Base-by-base conservation (phyloP, 2,113 vertebrate species). In the Pelusios castaneus region DNA sequence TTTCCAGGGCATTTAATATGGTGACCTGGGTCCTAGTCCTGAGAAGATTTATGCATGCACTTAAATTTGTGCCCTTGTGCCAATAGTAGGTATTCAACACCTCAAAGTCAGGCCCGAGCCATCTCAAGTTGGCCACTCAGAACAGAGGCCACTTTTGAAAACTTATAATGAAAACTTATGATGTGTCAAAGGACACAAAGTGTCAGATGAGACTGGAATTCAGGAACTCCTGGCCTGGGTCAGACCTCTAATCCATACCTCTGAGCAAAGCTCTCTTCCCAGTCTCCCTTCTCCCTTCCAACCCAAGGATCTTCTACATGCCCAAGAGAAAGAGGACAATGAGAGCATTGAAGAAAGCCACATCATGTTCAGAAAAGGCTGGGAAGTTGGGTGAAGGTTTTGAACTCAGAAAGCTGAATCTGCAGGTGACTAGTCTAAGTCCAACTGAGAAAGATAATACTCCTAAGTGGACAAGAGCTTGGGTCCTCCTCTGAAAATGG, bases 371-470 rank as follows among this genome's bases (percentile, higher is more conserved):
- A 87, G 89, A 88, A 79, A 75, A 92, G 43, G 80, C 5, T 21
- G 93, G 70, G 60, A 67, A 67, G 14, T n/a, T 67, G 34, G 60
- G n/a, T n/a, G 34, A n/a, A 67, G 84, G 34, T 81, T 95, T 22
- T 93, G 85, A 93, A 85, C 25, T 81, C 86, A 63, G 80, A 92
- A 16, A 91, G 63, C 82, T 21, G 79, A 79, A 94, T 24, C 63
- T 31, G 11, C 93, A 89, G 19, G 38, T 82, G 34, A 5, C 7
- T 87, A 41, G 81, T 93, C 76, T 67, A 92, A 84, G 11, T 11
- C 34, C 70, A 89, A 38, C 2, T 10, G 54, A 77, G 78, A 89
- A 54, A n/a, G 67, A 89, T 38, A 82, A 86, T 3, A 14, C 52
- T 22, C 82, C 24, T 12, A 58, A 87, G 2, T 60, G 43, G 67